Percentiles rank a stretch among this genome's conserved stretches.
Evolutionary conservation across 2,113 vertebrate species (phyloP).

Genomic region (Scolopax mira): DNA sequence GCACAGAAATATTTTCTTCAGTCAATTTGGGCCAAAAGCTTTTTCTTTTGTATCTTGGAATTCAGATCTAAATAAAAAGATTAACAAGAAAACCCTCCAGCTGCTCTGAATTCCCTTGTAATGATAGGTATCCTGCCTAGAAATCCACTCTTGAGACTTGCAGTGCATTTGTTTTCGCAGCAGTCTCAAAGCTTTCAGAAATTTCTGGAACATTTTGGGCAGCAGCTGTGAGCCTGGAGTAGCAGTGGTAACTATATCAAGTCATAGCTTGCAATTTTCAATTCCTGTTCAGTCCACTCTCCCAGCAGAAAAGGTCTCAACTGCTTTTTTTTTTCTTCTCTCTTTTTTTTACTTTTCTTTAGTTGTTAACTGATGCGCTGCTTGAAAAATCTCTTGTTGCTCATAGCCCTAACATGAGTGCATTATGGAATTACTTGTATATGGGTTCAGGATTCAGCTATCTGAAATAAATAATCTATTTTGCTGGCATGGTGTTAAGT

Average conservation of each 20-base stretch:
- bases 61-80: neutral
- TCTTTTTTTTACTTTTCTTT: neutral
- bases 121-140: neutral
- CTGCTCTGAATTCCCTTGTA: neutral
- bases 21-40: neutral
- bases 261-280: neutral
- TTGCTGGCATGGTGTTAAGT: neutral
- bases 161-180: neutral
- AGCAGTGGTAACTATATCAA: neutral
- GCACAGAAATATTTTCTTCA: neutral
- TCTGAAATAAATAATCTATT: neutral
- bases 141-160: neutral
- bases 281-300: neutral
- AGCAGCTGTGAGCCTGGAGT: neutral
- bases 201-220: neutral
- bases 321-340: neutral
- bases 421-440: neutral
- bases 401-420: neutral
- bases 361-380: neutral
- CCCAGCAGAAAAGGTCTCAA: neutral
- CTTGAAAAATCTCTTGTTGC: neutral
- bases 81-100: neutral
- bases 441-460: neutral
- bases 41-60: neutral
- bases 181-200: neutral